These are phyloP conservation scores for Siniperca obscura DNA, from an alignment of 2,797 vertebrate species.

Conservation along the genomic window DNA sequence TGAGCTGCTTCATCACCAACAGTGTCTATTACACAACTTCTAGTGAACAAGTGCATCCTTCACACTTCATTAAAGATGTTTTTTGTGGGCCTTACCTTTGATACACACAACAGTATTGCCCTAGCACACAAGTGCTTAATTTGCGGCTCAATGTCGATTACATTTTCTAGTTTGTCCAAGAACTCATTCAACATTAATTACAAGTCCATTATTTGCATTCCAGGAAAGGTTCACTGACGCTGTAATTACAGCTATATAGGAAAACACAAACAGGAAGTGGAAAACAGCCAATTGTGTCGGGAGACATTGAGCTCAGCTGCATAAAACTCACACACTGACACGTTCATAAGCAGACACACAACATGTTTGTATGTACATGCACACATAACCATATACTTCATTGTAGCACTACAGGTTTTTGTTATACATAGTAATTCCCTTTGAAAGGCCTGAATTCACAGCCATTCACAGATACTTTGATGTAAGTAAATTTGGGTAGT, in stretches of 20 bases:
- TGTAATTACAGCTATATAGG: slow-evolving; percentile 36
- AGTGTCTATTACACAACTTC: too few relatives aligned
- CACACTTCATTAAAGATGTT: too few relatives aligned
- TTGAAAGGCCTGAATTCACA: slow-evolving; percentile 10
- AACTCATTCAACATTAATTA: slow-evolving; percentile 61
- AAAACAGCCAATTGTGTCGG: slow-evolving; percentile 40
- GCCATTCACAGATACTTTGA: neutral
- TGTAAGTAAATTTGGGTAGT: slow-evolving; percentile 12
- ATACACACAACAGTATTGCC: slow-evolving; percentile 14
- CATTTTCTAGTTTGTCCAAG: slow-evolving; percentile 62
- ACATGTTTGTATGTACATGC: neutral
- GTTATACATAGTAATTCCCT: neutral
- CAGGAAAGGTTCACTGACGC: slow-evolving; percentile 44
- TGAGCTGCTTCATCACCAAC: too few relatives aligned
- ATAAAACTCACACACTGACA: neutral
- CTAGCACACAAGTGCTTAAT: slow-evolving; percentile 21
- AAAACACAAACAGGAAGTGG: slow-evolving; percentile 28
- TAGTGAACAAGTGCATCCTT: too few relatives aligned
- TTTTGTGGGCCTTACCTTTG: slow-evolving; percentile 22
- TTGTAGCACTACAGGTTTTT: neutral
- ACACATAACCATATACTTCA: neutral
- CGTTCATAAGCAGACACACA: neutral
- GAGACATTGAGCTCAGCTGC: slow-evolving; percentile 5
- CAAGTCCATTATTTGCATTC: slow-evolving; percentile 56
- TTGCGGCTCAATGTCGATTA: slow-evolving; percentile 20